Percentiles rank a stretch among this genome's conserved stretches.
phyloP scores from a whole-genome alignment of 2,113 vertebrate species.

The Piprites chloris region DNA sequence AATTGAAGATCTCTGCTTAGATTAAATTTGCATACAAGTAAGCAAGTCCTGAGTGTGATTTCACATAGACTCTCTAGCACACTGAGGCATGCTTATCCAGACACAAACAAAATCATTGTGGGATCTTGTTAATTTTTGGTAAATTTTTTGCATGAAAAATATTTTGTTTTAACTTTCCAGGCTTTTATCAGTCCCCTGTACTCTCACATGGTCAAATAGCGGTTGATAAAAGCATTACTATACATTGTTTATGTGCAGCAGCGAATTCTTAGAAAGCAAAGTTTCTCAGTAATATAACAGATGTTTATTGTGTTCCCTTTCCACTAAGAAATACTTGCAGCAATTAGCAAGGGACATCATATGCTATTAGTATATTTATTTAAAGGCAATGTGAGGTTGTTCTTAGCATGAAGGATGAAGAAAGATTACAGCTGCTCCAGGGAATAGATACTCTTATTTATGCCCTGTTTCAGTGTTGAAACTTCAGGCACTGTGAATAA shows the following conservation, averaged over 20 bases:
- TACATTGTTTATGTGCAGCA: not conserved
- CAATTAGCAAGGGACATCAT: not conserved
- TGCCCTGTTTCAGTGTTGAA: not conserved
- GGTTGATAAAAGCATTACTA: not conserved
- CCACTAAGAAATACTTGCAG: not conserved
- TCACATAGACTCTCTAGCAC: not conserved
- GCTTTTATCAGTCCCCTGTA: not conserved
- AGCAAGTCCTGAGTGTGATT: not conserved
- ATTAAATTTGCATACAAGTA: not conserved
- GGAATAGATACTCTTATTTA: not conserved
- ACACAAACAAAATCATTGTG: not conserved
- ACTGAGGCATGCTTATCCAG: accelerated
- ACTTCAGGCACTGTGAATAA: not conserved
- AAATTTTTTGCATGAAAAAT: not conserved
- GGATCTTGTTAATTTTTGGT: not conserved
- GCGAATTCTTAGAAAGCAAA: conserved; percentile 10
- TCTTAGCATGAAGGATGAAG: not conserved
- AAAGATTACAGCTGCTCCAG: not conserved
- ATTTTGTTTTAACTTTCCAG: not conserved
- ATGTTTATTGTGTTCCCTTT: not conserved
- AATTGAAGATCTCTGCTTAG: not conserved
- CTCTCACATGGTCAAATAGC: not conserved
- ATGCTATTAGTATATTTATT: not conserved
- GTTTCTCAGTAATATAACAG: not conserved
- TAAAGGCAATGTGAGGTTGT: not conserved